Base-by-base conservation (phyloP, 2,113 vertebrate species). In the Scortum barcoo region DNA sequence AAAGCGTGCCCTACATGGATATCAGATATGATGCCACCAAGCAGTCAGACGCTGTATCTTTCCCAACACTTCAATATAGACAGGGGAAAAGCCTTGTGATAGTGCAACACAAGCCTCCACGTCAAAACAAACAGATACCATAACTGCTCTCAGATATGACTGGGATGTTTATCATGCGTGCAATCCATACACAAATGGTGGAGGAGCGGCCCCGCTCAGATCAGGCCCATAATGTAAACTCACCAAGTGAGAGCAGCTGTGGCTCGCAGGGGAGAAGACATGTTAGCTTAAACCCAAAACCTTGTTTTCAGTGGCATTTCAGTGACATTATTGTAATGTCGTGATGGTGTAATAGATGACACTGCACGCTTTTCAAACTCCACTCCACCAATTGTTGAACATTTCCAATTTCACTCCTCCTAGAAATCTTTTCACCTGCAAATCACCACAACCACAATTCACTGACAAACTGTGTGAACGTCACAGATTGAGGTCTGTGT, bases 91-190 rank as follows among this genome's bases (percentile, higher is more conserved):
- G 38, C 20, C 12, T 10, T 1, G 17, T 46, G 24, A 62, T 42
- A 17, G 42, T 13, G 65, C 7, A 33, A 67, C 22, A 54, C 22
- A 30, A 26, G 46, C n/a, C 58, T 54, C 26, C 22, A 44, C 2
- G 33, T 66, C 78, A 73, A 69, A 71, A 75, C 48, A 86, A 75
- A 68, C 36, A 67, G n/a, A 60, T 22, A 26, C 8, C 50, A 19
- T 14, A 28, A 63, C 46, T 56, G 28, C 26, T 58, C n/a, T 19
- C 30, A 63, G 75, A 73, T 42, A 70, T 44, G 42, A 73, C 68
- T 24, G 13, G 14, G 40, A 44, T 40, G 53, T 54, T 74, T 70
- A 84, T 78, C 44, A 69, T 28, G 40, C 65, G 1, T 53, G 42
- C 62, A 9, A 51, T 70, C 57, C 40, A 19, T 22, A 56, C 13